These are phyloP conservation scores for Stenoptilia bipunctidactyla DNA, from an alignment of 2,888 invertebrate species.

Conservation along the genomic window DNA sequence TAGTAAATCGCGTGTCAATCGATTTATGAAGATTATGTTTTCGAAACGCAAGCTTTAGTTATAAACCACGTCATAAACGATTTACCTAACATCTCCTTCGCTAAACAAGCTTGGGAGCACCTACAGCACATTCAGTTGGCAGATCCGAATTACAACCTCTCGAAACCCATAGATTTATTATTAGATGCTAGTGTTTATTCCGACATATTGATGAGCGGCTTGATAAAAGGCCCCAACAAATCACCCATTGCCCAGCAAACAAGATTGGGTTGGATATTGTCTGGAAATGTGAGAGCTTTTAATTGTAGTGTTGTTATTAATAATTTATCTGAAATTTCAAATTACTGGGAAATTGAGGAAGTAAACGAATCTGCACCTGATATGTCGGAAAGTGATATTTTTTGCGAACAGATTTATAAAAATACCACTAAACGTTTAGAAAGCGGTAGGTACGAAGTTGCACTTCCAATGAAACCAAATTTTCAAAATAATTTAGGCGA, in stretches of 20 bases:
- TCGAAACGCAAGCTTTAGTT: constrained; percentile 11
- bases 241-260: constrained; percentile 12
- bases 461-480: constrained; percentile 1
- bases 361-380: neutral
- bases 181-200: constrained; percentile 6
- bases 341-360: constrained; percentile 6
- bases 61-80: constrained; percentile 12
- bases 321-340: constrained; percentile 4
- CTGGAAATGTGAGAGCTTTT: constrained; percentile 8
- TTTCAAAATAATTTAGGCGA: neutral
- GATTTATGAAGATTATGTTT: constrained; percentile 9
- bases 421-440: constrained; percentile 2
- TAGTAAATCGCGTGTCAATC: constrained; percentile 13
- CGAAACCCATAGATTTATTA: constrained; percentile 4
- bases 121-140: constrained; percentile 12
- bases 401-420: constrained; percentile 3
- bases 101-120: constrained; percentile 12
- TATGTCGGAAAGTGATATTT: neutral
- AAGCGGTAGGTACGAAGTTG: constrained; percentile 4
- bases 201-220: constrained; percentile 4
- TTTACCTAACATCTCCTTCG: constrained; percentile 11
- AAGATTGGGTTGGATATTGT: constrained; percentile 11
- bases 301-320: constrained; percentile 9
- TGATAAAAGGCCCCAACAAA: constrained; percentile 8
- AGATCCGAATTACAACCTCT: constrained; percentile 13